Percentiles rank a stretch among this genome's conserved stretches.
Conservation (phyloP, 1,140 invertebrate species). For the Lordiphosa stackelbergi region DNA sequence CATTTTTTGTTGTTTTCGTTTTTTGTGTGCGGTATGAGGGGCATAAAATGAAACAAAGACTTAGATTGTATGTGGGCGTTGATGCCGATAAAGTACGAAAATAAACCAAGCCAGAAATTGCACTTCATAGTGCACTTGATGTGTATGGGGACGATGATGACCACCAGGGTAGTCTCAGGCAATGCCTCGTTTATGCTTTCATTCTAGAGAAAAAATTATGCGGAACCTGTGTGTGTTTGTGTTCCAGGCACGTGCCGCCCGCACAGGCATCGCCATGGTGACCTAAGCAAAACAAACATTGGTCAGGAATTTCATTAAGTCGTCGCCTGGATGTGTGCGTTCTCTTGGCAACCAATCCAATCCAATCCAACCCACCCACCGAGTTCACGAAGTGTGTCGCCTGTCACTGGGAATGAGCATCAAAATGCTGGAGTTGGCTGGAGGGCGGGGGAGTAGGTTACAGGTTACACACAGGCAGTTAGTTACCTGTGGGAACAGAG, state of each 20-base stretch:
- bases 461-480: conserved; percentile 17
- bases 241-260: conserved; percentile 61
- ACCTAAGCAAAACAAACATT: conserved; percentile 65
- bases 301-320: conserved; percentile 71
- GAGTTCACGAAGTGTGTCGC: conserved; percentile 60
- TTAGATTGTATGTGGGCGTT: conserved; percentile 36
- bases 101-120: conserved; percentile 53
- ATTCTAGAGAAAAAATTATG: conserved; percentile 69
- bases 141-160: conserved; percentile 22
- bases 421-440: conserved; percentile 24
- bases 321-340: conserved; percentile 16
- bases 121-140: conserved; percentile 22
- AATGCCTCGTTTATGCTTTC: conserved; percentile 71
- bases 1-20: conserved; percentile 7
- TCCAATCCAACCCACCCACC: conserved; percentile 13
- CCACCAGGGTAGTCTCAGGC: conserved; percentile 49
- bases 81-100: conserved; percentile 36
- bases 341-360: conserved; percentile 29
- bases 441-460: conserved; percentile 1
- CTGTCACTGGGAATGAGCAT: conserved; percentile 69
- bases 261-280: conserved; percentile 53
- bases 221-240: conserved; percentile 68
- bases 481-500: conserved; percentile 58
- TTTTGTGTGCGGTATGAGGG: conserved; percentile 4
- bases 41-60: conserved; percentile 40